Evolutionary conservation across 1,140 invertebrate genomes (phyloP).

Genomic region (Drosophila kikkawai): DNA sequence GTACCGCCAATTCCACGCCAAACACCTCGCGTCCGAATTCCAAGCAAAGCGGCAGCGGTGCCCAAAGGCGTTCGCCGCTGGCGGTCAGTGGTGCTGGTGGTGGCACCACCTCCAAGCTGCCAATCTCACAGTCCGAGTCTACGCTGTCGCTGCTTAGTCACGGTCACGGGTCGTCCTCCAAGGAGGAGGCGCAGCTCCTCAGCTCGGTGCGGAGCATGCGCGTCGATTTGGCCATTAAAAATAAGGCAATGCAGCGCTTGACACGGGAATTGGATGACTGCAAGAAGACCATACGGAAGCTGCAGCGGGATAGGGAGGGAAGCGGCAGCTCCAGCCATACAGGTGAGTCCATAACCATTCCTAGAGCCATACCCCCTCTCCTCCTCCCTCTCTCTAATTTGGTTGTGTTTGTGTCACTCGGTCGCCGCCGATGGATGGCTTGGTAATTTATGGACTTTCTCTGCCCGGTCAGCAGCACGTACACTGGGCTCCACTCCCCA

Average conservation of each 20-base stretch:
- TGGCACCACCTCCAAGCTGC: slow-evolving; percentile 63
- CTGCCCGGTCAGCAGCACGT: slow-evolving; percentile 84
- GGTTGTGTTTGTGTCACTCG: slow-evolving; percentile 69
- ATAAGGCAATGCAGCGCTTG: slow-evolving; percentile 89
- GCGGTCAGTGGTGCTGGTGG: background rate
- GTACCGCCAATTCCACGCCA: slow-evolving; percentile 86
- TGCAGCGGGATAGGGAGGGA: slow-evolving; percentile 91
- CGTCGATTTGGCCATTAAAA: slow-evolving; percentile 89
- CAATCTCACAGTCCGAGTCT: slow-evolving; percentile 81
- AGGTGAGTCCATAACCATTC: slow-evolving; percentile 22
- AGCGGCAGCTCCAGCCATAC: slow-evolving; percentile 53
- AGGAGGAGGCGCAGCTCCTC: slow-evolving; percentile 91
- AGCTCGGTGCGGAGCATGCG: slow-evolving; percentile 92
- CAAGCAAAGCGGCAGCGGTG: slow-evolving; percentile 79
- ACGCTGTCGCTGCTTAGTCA: slow-evolving; percentile 69
- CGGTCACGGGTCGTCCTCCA: slow-evolving; percentile 63
- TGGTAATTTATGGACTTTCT: slow-evolving; percentile 80
- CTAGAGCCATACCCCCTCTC: background rate
- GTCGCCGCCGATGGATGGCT: slow-evolving; percentile 51
- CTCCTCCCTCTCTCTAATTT: slow-evolving; percentile 32
- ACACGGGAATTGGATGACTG: slow-evolving; percentile 91
- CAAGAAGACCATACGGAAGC: slow-evolving; percentile 89
- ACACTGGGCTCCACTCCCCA: slow-evolving; percentile 42
- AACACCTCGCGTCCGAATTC: slow-evolving; percentile 84
- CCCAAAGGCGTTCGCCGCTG: slow-evolving; percentile 12